These are phyloP conservation scores for Autographa pulchrina DNA, from an alignment of 2,888 invertebrate species.

Conservation along the genomic window DNA sequence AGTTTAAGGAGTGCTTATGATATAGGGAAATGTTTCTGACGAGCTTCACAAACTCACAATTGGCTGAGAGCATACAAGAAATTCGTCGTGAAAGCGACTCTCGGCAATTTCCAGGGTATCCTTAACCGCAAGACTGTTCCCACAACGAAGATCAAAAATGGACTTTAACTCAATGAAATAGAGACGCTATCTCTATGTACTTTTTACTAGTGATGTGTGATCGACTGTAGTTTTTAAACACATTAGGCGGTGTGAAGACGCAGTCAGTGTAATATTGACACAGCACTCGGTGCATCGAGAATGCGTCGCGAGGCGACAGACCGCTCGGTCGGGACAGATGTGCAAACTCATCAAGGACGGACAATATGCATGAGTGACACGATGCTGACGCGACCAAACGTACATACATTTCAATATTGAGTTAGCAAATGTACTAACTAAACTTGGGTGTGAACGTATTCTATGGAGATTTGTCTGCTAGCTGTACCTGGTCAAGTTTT, in stretches of 20 bases:
- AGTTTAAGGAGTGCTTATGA: slow-evolving; percentile 16
- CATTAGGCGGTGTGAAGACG: slow-evolving; percentile 42
- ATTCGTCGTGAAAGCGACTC: slow-evolving; percentile 33
- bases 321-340: slow-evolving; percentile 35
- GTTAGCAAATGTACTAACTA: slow-evolving; percentile 35
- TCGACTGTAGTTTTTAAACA: slow-evolving; percentile 40
- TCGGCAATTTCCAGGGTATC: slow-evolving; percentile 16
- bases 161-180: not conserved
- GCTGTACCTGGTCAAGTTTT: too few species aligned
- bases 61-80: slow-evolving; percentile 25
- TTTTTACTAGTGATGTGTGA: not conserved
- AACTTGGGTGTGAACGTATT: slow-evolving; percentile 19
- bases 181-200: not conserved
- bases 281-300: slow-evolving; percentile 60
- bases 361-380: slow-evolving; percentile 52
- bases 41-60: slow-evolving; percentile 20
- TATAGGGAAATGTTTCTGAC: slow-evolving; percentile 11
- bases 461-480: slow-evolving; percentile 34
- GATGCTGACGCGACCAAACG: slow-evolving; percentile 39
- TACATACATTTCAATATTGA: slow-evolving; percentile 47
- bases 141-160: not conserved
- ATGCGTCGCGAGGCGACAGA: slow-evolving; percentile 42
- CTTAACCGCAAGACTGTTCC: not conserved
- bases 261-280: slow-evolving; percentile 63
- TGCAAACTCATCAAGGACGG: slow-evolving; percentile 55